Evolutionary conservation across 2,888 invertebrate species (phyloP).

Genomic region (Eristalis tenax): DNA sequence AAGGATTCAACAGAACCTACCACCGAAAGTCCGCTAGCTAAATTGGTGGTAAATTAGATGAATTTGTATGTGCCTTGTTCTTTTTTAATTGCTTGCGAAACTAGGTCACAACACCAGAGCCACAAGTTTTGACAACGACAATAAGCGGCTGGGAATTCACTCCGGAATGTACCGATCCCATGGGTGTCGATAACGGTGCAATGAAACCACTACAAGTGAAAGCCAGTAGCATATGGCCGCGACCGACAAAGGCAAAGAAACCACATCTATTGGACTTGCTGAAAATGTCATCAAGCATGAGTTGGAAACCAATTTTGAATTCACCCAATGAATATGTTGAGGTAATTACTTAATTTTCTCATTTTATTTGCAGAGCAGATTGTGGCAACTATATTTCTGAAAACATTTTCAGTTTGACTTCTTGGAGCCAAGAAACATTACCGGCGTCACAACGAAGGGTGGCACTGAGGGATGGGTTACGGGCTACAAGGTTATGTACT

Average conservation of each 20-base stretch:
- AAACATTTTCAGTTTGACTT: slow-evolving; percentile 86
- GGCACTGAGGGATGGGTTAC: slow-evolving; percentile 88
- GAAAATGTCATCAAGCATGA: slow-evolving; percentile 80
- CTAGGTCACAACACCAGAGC: slow-evolving; percentile 21
- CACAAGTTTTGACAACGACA: slow-evolving; percentile 13
- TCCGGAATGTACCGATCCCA: slow-evolving; percentile 86
- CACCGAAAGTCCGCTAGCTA: slow-evolving; percentile 32
- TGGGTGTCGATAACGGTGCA: slow-evolving; percentile 86
- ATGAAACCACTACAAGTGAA: slow-evolving; percentile 85
- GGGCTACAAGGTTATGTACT: slow-evolving; percentile 88
- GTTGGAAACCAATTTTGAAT: slow-evolving; percentile 87
- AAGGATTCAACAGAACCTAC: slow-evolving; percentile 61
- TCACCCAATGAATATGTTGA: slow-evolving; percentile 87
- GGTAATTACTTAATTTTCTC: slow-evolving; percentile 78
- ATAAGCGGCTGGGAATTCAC: slow-evolving; percentile 51
- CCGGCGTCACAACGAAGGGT: slow-evolving; percentile 89
- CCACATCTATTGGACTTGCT: slow-evolving; percentile 77
- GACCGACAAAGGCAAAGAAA: slow-evolving; percentile 75
- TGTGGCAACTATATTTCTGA: background rate
- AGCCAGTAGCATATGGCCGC: slow-evolving; percentile 78
- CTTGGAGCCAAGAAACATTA: slow-evolving; percentile 87
- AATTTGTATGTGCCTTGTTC: background rate
- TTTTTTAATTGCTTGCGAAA: background rate
- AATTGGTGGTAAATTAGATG: slow-evolving; percentile 28
- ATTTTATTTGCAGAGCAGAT: background rate